A percentile compares a stretch with the other conserved stretches of the same genome.
Evolutionary conservation across 2,888 invertebrate genomes (phyloP).

Genomic region (Macropis europaea): DNA sequence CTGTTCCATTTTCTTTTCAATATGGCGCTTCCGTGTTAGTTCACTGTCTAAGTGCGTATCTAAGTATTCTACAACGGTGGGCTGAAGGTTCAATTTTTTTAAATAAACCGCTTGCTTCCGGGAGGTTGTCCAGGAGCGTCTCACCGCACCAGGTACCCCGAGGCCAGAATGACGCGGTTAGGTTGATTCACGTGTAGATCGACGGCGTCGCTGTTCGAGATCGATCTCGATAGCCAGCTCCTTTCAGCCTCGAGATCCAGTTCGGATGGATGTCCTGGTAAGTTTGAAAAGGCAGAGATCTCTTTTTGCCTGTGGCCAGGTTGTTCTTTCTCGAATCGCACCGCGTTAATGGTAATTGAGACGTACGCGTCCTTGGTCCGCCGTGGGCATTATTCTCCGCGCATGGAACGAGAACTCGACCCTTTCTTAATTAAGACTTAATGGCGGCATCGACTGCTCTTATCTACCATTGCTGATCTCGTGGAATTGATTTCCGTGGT

Average conservation of each 20-base stretch:
- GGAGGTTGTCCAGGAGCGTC: background rate
- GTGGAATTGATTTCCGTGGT: conserved; percentile 50
- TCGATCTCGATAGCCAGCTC: conserved; percentile 41
- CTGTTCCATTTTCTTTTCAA: no score
- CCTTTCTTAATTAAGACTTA: conserved; percentile 54
- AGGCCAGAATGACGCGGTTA: background rate
- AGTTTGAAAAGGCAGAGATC: conserved; percentile 25
- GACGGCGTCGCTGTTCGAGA: conserved; percentile 29
- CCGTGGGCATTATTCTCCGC: conserved; percentile 35
- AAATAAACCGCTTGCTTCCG: no score
- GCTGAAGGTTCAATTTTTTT: no score
- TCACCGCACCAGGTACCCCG: background rate
- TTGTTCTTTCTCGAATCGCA: conserved; percentile 8
- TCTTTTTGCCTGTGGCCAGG: background rate
- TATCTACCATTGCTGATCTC: conserved; percentile 50
- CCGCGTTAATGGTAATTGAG: conserved; percentile 50
- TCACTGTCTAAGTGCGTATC: no score
- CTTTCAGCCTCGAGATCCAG: conserved; percentile 42
- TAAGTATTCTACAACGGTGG: no score
- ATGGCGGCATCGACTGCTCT: conserved; percentile 31
- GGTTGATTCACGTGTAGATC: conserved; percentile 7
- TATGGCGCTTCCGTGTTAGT: no score
- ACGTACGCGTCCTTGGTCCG: conserved; percentile 45
- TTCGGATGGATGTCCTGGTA: conserved; percentile 46
- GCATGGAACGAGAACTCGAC: conserved; percentile 25